Base-by-base conservation (phyloP, 2,113 vertebrate genomes). In the Xyrauchen texanus region DNA sequence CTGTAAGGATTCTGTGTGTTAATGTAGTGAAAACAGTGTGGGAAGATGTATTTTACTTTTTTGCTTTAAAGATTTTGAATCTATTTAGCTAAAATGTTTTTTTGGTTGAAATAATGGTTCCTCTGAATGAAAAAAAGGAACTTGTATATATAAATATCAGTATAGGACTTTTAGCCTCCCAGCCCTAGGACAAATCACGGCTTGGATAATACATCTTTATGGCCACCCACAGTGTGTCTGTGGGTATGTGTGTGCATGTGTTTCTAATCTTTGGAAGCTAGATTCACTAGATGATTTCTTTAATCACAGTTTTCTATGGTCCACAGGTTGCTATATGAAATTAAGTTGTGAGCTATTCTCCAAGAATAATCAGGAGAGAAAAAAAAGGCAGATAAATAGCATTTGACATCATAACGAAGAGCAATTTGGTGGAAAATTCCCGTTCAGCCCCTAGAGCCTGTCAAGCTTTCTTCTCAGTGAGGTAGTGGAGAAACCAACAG, bases 261-360 rank as follows among this genome's bases (percentile, higher is more conserved):
- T 34, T 34, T 34, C 21, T 66, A 64, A 55, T 34, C 67, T 65
- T 76, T 76, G 45, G 60, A 66, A 69, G 63, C 42, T 61, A 53
- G 49, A 58, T 69, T 69, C 51, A 53, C 12, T 53, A 69, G 68
- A 42, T 53, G 51, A 55, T 71, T 58, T 15, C 68, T 71, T 55
- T 71, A 71, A 58, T 58, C 42, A 58, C 44, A 71, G 68, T 58
- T 71, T 15, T 71, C 4, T 13, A 58, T n/a, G 16, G 49, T 15
- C 21, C 21, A 34, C 52, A 15, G 4, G 12, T 58, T 63, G 73
- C 63, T 60, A 16, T 67, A 10, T 53, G 65, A 45, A 51, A 53
- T 71, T 71, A 16, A 68, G 49, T 68, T 49, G 16, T 21, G 16
- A 75, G 57, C 8, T 66, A 11, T 78, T 60, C 66, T n/a, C n/a